Conservation (phyloP, 2,113 vertebrate species). For the Pyxicephalus adspersus region DNA sequence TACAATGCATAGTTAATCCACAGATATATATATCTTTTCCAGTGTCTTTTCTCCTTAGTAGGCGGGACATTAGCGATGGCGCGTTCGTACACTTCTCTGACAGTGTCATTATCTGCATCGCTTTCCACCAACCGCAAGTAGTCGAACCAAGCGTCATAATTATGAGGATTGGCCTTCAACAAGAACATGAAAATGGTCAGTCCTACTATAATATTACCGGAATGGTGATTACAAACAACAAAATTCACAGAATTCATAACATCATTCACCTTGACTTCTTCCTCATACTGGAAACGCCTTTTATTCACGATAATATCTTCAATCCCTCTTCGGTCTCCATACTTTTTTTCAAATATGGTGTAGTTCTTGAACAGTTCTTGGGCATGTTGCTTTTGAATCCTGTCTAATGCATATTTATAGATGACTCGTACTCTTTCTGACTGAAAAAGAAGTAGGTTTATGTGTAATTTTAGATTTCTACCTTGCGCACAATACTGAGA, state of each 20-base stretch:
- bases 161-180: constrained; percentile 90
- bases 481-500: background rate
- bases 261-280: constrained; percentile 89
- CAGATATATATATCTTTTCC: constrained; percentile 96
- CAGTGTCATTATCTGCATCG: constrained; percentile 81
- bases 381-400: constrained; percentile 92
- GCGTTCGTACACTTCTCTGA: constrained; percentile 92
- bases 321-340: constrained; percentile 93
- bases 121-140: constrained; percentile 95
- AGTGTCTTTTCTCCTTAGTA: constrained; percentile 94
- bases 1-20: constrained; percentile 97
- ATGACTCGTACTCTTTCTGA: constrained; percentile 96
- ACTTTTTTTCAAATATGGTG: constrained; percentile 98
- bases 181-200: background rate
- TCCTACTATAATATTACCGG: background rate
- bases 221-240: background rate
- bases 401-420: constrained; percentile 94
- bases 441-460: constrained; percentile 65
- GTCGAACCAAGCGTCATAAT: constrained; percentile 97
- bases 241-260: background rate
- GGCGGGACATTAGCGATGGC: constrained; percentile 94
- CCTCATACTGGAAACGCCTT: constrained; percentile 94
- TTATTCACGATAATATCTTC: constrained; percentile 98
- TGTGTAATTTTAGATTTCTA: background rate
- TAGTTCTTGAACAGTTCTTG: constrained; percentile 98